phyloP scores from a whole-genome alignment of 2,113 vertebrate genomes.

The Phrynocephalus versicolor region DNA sequence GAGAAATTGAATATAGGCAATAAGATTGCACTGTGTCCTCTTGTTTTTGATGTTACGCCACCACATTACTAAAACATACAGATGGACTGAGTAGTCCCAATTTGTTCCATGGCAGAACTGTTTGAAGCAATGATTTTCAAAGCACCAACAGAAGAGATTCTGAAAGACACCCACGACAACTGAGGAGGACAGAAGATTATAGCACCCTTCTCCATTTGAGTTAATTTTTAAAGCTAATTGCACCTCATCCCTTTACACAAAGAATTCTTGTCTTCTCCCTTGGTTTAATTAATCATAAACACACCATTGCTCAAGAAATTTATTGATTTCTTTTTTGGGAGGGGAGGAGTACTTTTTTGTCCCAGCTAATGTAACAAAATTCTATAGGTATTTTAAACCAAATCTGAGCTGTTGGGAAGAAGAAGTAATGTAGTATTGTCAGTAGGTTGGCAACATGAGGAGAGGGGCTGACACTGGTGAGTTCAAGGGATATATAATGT shows the following conservation, averaged over 20 bases:
- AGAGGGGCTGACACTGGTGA: too few species aligned
- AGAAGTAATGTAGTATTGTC: too few species aligned
- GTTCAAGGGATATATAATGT: too few species aligned
- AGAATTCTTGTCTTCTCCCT: neutral
- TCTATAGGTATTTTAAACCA: too few species aligned
- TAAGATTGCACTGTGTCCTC: neutral
- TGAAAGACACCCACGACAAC: neutral
- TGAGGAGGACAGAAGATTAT: neutral
- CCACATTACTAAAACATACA: neutral
- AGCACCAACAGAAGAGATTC: neutral
- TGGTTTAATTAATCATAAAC: neutral
- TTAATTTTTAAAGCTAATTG: neutral
- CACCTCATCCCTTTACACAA: neutral
- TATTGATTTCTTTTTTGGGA: too few species aligned
- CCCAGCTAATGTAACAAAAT: too few species aligned
- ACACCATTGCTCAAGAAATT: neutral
- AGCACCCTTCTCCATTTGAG: neutral
- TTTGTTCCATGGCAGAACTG: neutral
- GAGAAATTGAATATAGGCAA: conserved; percentile 5
- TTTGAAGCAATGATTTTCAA: neutral
- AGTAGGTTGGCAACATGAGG: too few species aligned
- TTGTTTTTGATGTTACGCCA: neutral
- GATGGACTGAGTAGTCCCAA: neutral
- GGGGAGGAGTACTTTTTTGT: too few species aligned
- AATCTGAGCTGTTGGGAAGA: too few species aligned